Evolutionary conservation across 2,888 invertebrate species (phyloP).

Genomic region (Panopea generosa): DNA sequence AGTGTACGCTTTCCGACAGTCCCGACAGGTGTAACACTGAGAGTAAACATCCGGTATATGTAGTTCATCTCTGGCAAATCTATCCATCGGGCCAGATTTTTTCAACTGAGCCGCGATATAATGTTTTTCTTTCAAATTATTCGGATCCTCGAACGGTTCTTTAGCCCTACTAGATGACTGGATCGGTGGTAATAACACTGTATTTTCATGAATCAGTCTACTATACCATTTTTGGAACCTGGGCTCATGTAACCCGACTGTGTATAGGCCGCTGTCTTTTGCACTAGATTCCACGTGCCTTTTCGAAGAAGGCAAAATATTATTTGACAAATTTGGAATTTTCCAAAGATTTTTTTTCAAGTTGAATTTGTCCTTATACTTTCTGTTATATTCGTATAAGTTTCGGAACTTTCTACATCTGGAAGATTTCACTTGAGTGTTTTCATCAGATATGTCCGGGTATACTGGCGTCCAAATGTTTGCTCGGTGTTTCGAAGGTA

Average conservation of each 20-base stretch:
- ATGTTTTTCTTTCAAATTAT: constrained; percentile 42
- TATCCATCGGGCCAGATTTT: constrained; percentile 22
- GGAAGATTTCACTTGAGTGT: not conserved
- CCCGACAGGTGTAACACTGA: constrained; percentile 38
- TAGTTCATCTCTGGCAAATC: constrained; percentile 38
- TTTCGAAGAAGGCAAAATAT: constrained; percentile 26
- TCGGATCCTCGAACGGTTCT: constrained; percentile 30
- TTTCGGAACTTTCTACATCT: constrained; percentile 44
- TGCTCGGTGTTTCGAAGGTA: constrained; percentile 30
- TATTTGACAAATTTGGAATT: constrained; percentile 51
- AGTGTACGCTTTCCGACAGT: constrained; percentile 39
- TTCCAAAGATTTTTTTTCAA: constrained; percentile 49
- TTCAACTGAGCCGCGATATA: constrained; percentile 27
- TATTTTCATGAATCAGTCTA: constrained; percentile 44
- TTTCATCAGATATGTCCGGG: constrained; percentile 2
- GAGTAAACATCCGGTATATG: constrained; percentile 41
- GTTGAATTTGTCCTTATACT: constrained; percentile 27
- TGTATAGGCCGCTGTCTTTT: constrained; percentile 5
- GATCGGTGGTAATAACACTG: constrained; percentile 46
- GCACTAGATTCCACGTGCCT: not conserved
- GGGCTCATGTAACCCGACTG: constrained; percentile 38
- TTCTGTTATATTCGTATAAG: constrained; percentile 44
- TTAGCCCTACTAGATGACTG: constrained; percentile 28
- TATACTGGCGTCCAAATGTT: constrained; percentile 42
- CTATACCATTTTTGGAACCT: constrained; percentile 39